Conservation (phyloP, 1,140 invertebrate genomes). For the Delia radicum region DNA sequence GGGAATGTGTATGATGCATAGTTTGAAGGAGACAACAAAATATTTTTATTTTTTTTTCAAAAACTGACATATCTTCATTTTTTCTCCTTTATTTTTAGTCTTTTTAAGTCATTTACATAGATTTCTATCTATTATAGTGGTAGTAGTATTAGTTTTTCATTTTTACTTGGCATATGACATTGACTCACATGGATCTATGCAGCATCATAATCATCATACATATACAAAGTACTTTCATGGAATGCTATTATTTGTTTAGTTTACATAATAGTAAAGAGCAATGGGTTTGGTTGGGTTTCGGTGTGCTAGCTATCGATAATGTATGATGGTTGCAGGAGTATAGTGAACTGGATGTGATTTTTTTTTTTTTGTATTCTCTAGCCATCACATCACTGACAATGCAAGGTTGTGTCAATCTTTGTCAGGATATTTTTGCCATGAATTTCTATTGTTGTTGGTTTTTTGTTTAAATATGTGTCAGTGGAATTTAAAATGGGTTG, state of each 20-base stretch:
- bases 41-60: background rate
- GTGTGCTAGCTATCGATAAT: constrained; percentile 1
- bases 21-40: background rate
- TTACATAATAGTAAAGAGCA: background rate
- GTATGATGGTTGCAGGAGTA: background rate
- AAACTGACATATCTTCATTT: constrained; percentile 13
- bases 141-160: background rate
- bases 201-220: background rate
- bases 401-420: constrained; percentile 21
- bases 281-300: background rate
- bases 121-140: background rate
- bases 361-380: background rate
- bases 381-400: constrained; percentile 19
- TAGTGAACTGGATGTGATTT: background rate
- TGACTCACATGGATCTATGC: background rate
- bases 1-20: background rate
- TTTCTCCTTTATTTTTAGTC: background rate
- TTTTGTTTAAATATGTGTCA: constrained; percentile 18
- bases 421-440: background rate
- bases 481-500: constrained; percentile 16
- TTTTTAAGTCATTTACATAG: constrained; percentile 18
- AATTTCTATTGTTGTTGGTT: background rate
- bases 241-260: background rate
- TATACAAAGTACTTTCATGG: background rate
- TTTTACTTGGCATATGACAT: constrained; percentile 7